Evolutionary conservation across 2,797 vertebrate genomes (phyloP).

Genomic region (Spizella passerina): DNA sequence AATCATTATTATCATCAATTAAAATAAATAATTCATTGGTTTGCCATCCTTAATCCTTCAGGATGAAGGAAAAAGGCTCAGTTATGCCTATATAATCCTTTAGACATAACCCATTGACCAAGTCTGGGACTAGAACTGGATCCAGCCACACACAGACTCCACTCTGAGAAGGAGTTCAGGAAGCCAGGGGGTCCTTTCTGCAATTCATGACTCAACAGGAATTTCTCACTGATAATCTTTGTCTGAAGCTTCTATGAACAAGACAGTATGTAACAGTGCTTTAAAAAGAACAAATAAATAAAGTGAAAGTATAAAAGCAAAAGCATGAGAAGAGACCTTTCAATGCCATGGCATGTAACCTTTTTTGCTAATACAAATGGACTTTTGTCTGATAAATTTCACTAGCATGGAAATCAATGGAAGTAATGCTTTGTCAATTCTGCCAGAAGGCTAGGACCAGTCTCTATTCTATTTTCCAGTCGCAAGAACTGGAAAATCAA

Average conservation of each 20-base stretch:
- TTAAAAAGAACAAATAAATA: slow-evolving; percentile 35
- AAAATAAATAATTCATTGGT: neutral
- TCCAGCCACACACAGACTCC: neutral
- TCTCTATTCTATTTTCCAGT: slow-evolving; percentile 56
- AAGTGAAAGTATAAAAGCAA: slow-evolving; percentile 22
- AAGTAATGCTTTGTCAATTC: slow-evolving; percentile 70
- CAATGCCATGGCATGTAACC: neutral
- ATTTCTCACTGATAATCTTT: neutral
- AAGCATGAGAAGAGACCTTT: neutral
- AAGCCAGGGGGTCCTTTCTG: neutral
- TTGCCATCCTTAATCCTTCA: neutral
- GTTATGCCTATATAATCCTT: neutral
- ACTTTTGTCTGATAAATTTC: slow-evolving; percentile 61
- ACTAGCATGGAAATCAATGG: slow-evolving; percentile 38
- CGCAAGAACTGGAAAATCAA: slow-evolving; percentile 51
- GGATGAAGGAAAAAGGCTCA: neutral
- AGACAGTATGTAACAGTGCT: neutral
- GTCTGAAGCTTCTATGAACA: neutral
- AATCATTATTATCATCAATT: neutral
- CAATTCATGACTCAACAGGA: neutral
- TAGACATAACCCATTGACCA: neutral
- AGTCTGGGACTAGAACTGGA: neutral
- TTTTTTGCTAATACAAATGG: slow-evolving; percentile 47
- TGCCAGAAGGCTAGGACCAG: slow-evolving; percentile 55
- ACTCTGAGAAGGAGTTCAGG: neutral